Evolutionary conservation across 2,797 vertebrate species (phyloP), one percentile per base, ranked within the genome.

Genomic region (Pyrrhura leucotis): DNA sequence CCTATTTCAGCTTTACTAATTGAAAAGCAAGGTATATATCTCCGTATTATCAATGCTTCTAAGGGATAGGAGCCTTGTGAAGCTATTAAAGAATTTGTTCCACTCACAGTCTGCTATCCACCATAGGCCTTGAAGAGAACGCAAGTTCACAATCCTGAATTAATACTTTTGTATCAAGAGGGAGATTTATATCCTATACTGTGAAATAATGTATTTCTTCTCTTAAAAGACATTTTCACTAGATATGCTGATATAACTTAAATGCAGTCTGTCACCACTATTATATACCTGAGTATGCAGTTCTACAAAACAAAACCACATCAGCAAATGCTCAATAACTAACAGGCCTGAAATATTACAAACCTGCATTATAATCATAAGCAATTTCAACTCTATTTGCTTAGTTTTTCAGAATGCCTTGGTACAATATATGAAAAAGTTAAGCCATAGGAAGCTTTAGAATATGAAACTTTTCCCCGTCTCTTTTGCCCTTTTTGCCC

Each of bases 271-370:
- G 58, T 48, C 91, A 82, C 48, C 35, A 54, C 53, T 93, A 29
- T 85, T 82, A 85, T 69, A 85, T 31, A 91, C 47, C 85, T 79
- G 85, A 94, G 91, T 85, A 81, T 79, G 83, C 84, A 95, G 69
- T 93, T 95, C 59, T 79, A 4, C 51, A 35, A 71, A 82, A 95
- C 62, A 96, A 91, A 65, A 44, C 62, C 58, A 89, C 66, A 79
- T 97, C 95, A 97, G 95, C 90, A 96, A 95, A 95, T 74, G 66
- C 54, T 53, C 78, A 54, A 78, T 88, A 93, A 90, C 81, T 96
- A 96, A 93, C 54, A 91, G 62, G 42, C 87, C 62, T 92, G 82
- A 95, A 95, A 93, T 89, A 93, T 29, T 84, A 84, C 61, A 92
- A 82, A 74, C 68, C 59, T 77, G 44, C 53, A 94, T 90, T 93